These are phyloP conservation scores for Orientallactaga sibirica DNA, from an alignment of 2,797 vertebrate species.

Conservation along the genomic window DNA sequence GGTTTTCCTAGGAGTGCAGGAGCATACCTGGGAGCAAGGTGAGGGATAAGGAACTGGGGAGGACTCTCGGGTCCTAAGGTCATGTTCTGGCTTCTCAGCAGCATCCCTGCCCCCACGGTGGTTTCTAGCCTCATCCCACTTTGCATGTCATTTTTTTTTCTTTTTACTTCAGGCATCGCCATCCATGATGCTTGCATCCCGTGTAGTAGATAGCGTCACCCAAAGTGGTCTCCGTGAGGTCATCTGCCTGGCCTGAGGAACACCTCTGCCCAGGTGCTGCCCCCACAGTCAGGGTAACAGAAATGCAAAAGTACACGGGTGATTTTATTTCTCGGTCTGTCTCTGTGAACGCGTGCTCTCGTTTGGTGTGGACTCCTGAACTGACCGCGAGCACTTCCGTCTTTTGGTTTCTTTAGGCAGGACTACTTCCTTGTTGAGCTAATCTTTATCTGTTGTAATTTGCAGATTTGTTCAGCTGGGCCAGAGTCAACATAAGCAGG, in stretches of 20 bases:
- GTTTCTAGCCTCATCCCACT: neutral
- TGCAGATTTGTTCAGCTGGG: slow-evolving; percentile 95
- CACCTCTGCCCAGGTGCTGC: neutral
- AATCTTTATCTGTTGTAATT: slow-evolving; percentile 47
- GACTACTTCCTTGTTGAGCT: slow-evolving; percentile 40
- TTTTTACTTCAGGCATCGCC: neutral
- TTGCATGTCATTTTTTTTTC: neutral
- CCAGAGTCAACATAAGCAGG: slow-evolving; percentile 94
- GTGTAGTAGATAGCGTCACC: neutral
- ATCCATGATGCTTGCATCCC: neutral
- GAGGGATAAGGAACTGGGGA: neutral
- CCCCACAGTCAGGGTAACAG: neutral
- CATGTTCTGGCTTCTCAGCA: neutral
- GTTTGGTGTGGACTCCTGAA: slow-evolving; percentile 45
- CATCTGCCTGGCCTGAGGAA: neutral
- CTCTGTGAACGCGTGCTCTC: neutral
- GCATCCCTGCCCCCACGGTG: neutral
- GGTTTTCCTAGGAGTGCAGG: neutral
- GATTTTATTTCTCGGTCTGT: neutral
- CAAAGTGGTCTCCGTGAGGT: neutral
- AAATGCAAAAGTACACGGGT: neutral
- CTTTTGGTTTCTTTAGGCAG: too few species aligned
- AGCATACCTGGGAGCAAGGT: neutral
- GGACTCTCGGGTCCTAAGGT: neutral
- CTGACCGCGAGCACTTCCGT: neutral